phyloP scores from a whole-genome alignment of 1,140 invertebrate species.

The Harlomillsia oculata region DNA sequence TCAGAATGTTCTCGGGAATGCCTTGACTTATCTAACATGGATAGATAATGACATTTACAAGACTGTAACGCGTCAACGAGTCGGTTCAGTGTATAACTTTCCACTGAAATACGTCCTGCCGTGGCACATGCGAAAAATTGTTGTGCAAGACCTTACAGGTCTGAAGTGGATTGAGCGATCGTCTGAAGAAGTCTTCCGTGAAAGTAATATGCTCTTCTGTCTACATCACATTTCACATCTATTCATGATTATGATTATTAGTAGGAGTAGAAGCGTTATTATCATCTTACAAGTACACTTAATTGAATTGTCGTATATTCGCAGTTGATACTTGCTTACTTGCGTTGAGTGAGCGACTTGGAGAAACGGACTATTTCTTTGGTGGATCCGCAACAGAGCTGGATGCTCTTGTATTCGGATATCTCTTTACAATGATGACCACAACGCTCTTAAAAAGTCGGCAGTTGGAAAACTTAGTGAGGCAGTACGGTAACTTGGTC shows the following conservation, averaged over 20 bases:
- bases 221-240: not conserved
- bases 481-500: slow-evolving; percentile 60
- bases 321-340: slow-evolving; percentile 68
- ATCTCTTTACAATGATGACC: slow-evolving; percentile 85
- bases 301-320: not conserved
- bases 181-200: slow-evolving; percentile 23
- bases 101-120: slow-evolving; percentile 57
- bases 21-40: slow-evolving; percentile 79
- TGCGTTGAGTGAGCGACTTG: slow-evolving; percentile 69
- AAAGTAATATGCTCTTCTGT: slow-evolving; percentile 4
- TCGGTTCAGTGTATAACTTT: slow-evolving; percentile 85
- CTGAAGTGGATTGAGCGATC: slow-evolving; percentile 25
- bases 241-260: not conserved
- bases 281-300: not conserved
- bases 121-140: slow-evolving; percentile 21
- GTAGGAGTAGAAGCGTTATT: not conserved
- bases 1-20: slow-evolving; percentile 74
- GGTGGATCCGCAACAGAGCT: slow-evolving; percentile 75
- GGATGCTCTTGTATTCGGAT: slow-evolving; percentile 93
- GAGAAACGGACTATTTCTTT: slow-evolving; percentile 66
- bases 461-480: slow-evolving; percentile 58
- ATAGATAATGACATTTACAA: slow-evolving; percentile 65
- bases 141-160: slow-evolving; percentile 14
- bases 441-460: slow-evolving; percentile 63
- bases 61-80: slow-evolving; percentile 68